These are phyloP conservation scores for Garrulus glandarius DNA, from an alignment of 2,797 vertebrate genomes.

Conservation along the genomic window DNA sequence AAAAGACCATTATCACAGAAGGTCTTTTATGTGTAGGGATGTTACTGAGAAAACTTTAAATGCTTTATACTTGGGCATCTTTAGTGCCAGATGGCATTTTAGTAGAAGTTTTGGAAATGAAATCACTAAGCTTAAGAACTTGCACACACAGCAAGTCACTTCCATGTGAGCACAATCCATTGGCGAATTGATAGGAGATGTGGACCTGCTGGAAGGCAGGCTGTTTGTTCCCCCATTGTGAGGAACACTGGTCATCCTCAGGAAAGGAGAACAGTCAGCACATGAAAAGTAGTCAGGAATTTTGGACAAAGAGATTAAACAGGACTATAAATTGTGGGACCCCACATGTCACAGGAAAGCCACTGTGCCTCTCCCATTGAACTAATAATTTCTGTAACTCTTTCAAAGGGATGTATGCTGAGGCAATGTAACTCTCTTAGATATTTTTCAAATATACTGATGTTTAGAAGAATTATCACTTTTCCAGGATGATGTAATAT, in stretches of 20 bases:
- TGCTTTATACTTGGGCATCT: neutral
- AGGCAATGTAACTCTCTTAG: neutral
- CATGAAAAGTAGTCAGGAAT: neutral
- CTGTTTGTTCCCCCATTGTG: neutral
- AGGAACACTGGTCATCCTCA: neutral
- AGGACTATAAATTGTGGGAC: fast-evolving
- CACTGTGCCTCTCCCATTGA: neutral
- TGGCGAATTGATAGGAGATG: neutral
- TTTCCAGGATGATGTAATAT: neutral
- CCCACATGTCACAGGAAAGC: neutral
- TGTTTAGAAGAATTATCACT: neutral
- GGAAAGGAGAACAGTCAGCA: neutral
- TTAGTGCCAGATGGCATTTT: neutral
- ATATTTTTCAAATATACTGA: neutral
- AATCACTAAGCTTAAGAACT: neutral
- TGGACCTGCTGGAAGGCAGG: neutral
- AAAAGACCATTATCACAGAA: neutral
- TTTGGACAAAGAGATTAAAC: neutral
- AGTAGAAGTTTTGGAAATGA: neutral
- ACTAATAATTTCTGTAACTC: neutral
- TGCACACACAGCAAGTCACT: neutral
- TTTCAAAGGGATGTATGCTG: neutral
- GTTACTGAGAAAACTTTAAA: neutral
- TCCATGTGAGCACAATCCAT: neutral
- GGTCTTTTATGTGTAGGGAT: neutral